Evolutionary conservation across 2,113 vertebrate species (phyloP).

Genomic region (Barbus barbus): DNA sequence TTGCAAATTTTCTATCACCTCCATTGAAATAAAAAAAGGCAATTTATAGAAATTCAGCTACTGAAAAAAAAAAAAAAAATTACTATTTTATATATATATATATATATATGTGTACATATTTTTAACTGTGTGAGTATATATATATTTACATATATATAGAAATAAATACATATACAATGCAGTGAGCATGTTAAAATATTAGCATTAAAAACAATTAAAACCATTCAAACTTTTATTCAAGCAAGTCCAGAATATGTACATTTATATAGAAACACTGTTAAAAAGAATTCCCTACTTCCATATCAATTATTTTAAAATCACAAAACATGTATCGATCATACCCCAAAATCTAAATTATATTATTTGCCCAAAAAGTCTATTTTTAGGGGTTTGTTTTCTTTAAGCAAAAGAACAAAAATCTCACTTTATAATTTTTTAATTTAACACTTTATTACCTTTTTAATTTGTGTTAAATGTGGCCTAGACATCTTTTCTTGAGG

Average conservation of each 20-base stretch:
- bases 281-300: neutral
- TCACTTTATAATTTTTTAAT: too few species aligned
- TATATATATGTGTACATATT: too few species aligned
- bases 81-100: too few species aligned
- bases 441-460: too few species aligned
- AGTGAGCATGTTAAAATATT: constrained; percentile 5
- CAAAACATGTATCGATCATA: neutral
- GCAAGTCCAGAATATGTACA: neutral
- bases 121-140: too few species aligned
- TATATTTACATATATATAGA: too few species aligned
- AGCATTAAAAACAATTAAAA: neutral
- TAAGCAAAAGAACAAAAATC: neutral
- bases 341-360: neutral
- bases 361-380: neutral
- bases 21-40: neutral
- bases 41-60: too few species aligned
- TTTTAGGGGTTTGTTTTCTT: too few species aligned
- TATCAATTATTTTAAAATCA: neutral
- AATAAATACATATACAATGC: too few species aligned
- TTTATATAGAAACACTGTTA: constrained; percentile 40
- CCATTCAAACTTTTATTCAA: neutral
- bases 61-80: too few species aligned
- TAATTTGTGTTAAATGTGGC: neutral
- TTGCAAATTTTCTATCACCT: neutral
- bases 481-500: neutral